Conservation (phyloP, 1,140 invertebrate genomes). For the Megalopta genalis region DNA sequence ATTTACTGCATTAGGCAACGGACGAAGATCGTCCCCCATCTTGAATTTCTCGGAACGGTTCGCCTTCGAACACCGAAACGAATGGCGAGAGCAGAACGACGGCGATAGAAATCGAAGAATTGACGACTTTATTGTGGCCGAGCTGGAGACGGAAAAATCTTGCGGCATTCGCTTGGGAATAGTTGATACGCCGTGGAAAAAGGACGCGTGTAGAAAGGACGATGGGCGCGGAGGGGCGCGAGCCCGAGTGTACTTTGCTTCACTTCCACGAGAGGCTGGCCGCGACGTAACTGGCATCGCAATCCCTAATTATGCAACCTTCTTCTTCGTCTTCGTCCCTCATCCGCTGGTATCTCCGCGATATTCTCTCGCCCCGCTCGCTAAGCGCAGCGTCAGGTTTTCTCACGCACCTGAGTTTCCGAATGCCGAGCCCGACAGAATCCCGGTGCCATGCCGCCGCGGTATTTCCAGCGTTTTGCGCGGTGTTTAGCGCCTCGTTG, state of each 20-base stretch:
- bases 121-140: conserved; percentile 13
- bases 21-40: neutral
- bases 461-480: conserved; percentile 46
- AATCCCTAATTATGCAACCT: conserved; percentile 73
- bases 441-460: conserved; percentile 12
- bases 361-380: conserved; percentile 21
- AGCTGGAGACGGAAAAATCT: conserved; percentile 22
- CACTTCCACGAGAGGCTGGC: conserved; percentile 55
- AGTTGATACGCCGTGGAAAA: conserved; percentile 16
- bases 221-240: conserved; percentile 21
- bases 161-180: conserved; percentile 43
- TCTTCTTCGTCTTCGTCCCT: conserved; percentile 48
- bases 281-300: conserved; percentile 63
- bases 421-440: conserved; percentile 45
- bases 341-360: conserved; percentile 23
- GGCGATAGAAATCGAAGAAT: conserved; percentile 4
- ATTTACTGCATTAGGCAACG: neutral
- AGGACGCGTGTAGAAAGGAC: conserved; percentile 39
- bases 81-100: neutral
- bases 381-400: conserved; percentile 55
- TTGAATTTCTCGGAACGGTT: neutral
- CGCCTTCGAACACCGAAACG: neutral
- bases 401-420: conserved; percentile 69
- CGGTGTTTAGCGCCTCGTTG: conserved; percentile 37
- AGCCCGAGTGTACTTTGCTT: conserved; percentile 31